Evolutionary conservation across 2,113 vertebrate genomes (phyloP).

Genomic region (Zosterops hypoxanthus): DNA sequence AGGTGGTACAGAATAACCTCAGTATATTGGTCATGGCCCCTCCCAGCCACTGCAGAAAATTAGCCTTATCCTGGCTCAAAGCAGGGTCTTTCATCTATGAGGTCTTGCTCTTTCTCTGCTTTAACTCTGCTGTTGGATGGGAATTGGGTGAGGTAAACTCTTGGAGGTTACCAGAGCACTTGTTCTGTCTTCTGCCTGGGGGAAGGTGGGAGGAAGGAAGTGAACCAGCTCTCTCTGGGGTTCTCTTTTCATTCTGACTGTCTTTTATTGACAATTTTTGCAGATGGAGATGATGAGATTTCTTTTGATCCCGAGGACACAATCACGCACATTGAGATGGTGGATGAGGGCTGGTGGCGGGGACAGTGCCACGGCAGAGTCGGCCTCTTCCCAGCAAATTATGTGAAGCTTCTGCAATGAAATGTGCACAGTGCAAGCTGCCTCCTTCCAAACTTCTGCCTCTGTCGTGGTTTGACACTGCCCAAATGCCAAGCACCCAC

Average conservation of each 20-base stretch:
- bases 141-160: not conserved
- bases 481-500: not conserved
- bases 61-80: not conserved
- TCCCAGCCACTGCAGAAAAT: not conserved
- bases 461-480: not conserved
- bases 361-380: slow-evolving; percentile 79
- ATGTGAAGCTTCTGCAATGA: slow-evolving; percentile 83
- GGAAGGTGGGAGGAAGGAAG: too few species aligned
- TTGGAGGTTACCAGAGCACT: not conserved
- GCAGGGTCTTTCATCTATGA: not conserved
- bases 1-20: not conserved
- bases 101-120: not conserved
- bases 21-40: not conserved
- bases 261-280: not conserved
- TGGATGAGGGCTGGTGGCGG: slow-evolving; percentile 94
- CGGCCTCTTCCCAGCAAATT: slow-evolving; percentile 91
- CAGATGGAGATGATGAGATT: slow-evolving; percentile 92
- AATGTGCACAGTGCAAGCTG: not conserved
- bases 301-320: slow-evolving; percentile 89
- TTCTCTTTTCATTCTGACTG: not conserved
- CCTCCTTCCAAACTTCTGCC: not conserved
- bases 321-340: slow-evolving; percentile 91
- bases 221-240: not conserved
- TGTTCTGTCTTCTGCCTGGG: not conserved
- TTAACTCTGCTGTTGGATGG: not conserved